Conservation (phyloP, 2,113 vertebrate genomes). For the Galeopterus variegatus region DNA sequence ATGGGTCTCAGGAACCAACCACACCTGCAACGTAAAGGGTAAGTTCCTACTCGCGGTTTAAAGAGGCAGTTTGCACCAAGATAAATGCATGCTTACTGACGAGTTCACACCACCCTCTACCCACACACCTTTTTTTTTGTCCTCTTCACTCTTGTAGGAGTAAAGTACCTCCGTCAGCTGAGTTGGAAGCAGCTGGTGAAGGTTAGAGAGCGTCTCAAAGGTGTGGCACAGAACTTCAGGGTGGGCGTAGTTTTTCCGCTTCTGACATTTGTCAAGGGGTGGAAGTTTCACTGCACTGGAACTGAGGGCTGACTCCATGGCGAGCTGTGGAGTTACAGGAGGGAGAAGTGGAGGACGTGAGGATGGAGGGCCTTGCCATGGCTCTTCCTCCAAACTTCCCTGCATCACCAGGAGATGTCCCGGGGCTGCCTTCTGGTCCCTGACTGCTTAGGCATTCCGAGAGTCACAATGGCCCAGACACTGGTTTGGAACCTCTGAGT, state of each 20-base stretch:
- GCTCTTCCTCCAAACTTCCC: background rate
- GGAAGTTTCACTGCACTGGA: background rate
- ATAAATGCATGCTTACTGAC: background rate
- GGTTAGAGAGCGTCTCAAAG: constrained; percentile 75
- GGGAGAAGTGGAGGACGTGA: background rate
- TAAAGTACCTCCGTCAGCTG: constrained; percentile 61
- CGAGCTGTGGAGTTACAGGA: background rate
- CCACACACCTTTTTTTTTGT: constrained; percentile 54
- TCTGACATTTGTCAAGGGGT: background rate
- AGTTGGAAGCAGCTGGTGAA: constrained; percentile 79
- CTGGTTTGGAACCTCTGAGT: background rate
- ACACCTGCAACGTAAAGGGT: background rate
- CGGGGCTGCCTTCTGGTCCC: background rate
- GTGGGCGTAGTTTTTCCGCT: background rate
- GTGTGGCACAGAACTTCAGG: constrained; percentile 40
- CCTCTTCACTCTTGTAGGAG: constrained; percentile 68
- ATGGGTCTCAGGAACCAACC: background rate
- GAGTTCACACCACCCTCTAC: accelerated
- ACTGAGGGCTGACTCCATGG: background rate
- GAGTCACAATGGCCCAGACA: constrained; percentile 75
- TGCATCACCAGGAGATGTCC: background rate
- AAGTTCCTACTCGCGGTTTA: background rate
- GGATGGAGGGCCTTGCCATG: accelerated
- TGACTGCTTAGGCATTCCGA: constrained; percentile 19
- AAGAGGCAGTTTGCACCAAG: background rate